These are phyloP conservation scores for Drosophila rellima DNA, from an alignment of 2,888 invertebrate species.

Conservation along the genomic window DNA sequence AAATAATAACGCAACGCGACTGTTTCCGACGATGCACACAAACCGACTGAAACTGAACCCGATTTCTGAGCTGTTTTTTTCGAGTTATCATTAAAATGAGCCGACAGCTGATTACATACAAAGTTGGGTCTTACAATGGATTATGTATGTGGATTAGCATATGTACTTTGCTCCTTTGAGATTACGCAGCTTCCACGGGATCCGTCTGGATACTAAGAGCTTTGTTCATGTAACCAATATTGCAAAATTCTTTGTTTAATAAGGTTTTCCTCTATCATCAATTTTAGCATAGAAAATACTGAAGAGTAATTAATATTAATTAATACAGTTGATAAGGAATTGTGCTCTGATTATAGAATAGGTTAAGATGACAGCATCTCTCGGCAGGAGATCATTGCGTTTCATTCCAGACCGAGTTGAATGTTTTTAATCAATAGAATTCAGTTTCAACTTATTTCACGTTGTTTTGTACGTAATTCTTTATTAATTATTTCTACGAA, in stretches of 20 bases:
- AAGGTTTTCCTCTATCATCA: neutral
- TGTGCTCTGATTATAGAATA: neutral
- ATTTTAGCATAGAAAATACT: neutral
- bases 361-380: slow-evolving; percentile 2
- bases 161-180: slow-evolving; percentile 49
- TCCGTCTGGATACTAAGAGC: slow-evolving; percentile 21
- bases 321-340: neutral
- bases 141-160: slow-evolving; percentile 29
- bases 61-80: slow-evolving; percentile 33
- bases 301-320: neutral
- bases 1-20: slow-evolving; percentile 42
- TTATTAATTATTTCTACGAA: neutral
- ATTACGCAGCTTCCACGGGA: slow-evolving; percentile 18
- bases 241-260: neutral
- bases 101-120: slow-evolving; percentile 39
- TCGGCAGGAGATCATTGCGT: neutral
- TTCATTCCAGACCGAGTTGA: neutral
- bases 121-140: slow-evolving; percentile 13
- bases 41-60: slow-evolving; percentile 59
- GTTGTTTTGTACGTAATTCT: neutral
- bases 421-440: neutral
- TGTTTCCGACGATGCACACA: slow-evolving; percentile 49
- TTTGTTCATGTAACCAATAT: neutral
- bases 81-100: slow-evolving; percentile 43
- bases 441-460: no score